Evolutionary conservation across 2,888 invertebrate species (phyloP).

Genomic region (Folsomia candida): DNA sequence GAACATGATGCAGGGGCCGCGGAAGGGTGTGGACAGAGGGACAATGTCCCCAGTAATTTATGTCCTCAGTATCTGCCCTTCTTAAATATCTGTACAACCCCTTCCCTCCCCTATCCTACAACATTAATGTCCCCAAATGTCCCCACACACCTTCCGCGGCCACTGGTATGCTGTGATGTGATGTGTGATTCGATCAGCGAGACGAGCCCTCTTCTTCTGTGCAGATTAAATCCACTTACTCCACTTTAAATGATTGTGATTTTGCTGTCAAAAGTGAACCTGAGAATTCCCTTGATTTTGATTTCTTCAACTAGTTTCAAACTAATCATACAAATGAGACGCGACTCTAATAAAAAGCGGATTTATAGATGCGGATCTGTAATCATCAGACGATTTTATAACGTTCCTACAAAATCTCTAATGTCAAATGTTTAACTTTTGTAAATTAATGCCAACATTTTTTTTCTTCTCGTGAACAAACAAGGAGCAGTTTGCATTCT

Average conservation of each 20-base stretch:
- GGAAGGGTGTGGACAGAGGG: no score
- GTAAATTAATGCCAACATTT: not conserved
- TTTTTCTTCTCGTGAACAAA: constrained; percentile 15
- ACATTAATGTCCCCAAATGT: no score
- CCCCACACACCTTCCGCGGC: no score
- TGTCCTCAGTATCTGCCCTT: no score
- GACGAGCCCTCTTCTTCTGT: no score
- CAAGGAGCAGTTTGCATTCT: constrained; percentile 35
- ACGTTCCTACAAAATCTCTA: not conserved
- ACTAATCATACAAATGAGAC: not conserved
- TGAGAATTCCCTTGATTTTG: not conserved
- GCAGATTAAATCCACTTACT: not conserved
- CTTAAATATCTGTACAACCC: no score
- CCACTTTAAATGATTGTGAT: not conserved
- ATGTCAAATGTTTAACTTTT: not conserved
- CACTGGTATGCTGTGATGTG: no score
- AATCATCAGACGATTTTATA: no score
- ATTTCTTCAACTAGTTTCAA: not conserved
- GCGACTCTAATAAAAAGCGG: not conserved
- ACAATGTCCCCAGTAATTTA: no score
- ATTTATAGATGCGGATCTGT: not conserved
- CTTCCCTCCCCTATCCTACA: no score
- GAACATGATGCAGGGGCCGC: no score
- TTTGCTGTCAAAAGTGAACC: not conserved
- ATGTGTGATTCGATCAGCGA: not conserved